A percentile compares a stretch with the other conserved stretches of the same genome.
These are phyloP conservation scores for Hyposoter dolosus DNA, from an alignment of 2,888 invertebrate genomes.

Conservation along the genomic window DNA sequence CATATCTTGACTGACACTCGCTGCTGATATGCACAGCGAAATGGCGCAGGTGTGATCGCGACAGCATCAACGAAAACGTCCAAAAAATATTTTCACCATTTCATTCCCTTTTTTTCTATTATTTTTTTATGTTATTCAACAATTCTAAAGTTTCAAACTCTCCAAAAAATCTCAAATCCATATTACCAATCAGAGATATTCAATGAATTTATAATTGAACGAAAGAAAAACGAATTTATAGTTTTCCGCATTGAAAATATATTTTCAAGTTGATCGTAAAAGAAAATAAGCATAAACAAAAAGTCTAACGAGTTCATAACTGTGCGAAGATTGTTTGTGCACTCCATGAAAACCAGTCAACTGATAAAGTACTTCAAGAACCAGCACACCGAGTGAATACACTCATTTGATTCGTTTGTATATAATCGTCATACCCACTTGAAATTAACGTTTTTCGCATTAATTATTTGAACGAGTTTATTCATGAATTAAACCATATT, in stretches of 20 bases:
- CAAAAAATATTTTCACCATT: neutral
- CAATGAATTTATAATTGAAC: no score
- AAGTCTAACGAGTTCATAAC: neutral
- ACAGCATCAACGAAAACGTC: neutral
- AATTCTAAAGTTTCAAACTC: neutral
- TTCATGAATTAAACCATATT: neutral
- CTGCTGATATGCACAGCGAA: slow-evolving; percentile 8
- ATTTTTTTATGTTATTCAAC: neutral
- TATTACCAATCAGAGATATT: no score
- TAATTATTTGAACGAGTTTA: neutral
- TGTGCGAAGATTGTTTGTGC: neutral
- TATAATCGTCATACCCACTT: neutral
- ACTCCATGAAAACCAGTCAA: neutral
- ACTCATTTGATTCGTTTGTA: neutral
- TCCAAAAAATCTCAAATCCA: neutral
- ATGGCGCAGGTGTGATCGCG: slow-evolving; percentile 7
- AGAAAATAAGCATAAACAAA: neutral
- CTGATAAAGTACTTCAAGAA: neutral
- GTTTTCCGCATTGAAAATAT: neutral
- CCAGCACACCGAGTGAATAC: neutral
- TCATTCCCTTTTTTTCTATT: neutral
- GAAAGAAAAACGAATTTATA: neutral
- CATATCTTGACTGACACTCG: neutral
- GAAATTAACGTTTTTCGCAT: slow-evolving; percentile 7
- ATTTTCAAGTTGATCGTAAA: neutral